Percentiles rank a stretch among this genome's conserved stretches.
Conservation (phyloP, 1,140 invertebrate species). For the Nomia melanderi region DNA sequence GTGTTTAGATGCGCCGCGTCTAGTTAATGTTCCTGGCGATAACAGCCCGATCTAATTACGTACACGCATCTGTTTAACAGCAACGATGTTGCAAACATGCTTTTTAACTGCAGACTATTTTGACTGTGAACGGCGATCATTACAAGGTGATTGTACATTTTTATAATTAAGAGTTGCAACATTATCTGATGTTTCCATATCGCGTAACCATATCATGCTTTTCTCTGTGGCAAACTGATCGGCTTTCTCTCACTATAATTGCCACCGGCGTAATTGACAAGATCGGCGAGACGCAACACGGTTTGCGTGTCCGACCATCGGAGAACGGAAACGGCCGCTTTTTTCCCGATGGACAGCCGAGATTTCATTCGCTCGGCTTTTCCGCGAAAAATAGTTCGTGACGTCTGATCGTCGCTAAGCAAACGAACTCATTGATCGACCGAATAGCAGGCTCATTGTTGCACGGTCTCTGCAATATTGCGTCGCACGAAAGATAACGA, state of each 20-base stretch:
- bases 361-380: not conserved
- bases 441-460: not conserved
- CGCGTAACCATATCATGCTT: slow-evolving; percentile 7
- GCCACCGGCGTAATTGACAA: not conserved
- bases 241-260: not conserved
- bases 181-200: slow-evolving; percentile 11
- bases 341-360: not conserved
- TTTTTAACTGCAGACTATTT: not conserved
- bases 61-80: not conserved
- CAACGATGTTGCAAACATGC: slow-evolving; percentile 13
- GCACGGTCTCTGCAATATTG: not conserved
- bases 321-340: not conserved
- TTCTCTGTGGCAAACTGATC: too few relatives aligned
- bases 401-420: too few relatives aligned
- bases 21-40: slow-evolving; percentile 3
- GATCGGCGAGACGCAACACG: not conserved
- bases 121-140: not conserved
- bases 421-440: too few relatives aligned
- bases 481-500: not conserved
- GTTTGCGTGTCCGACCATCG: not conserved
- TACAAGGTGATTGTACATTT: not conserved
- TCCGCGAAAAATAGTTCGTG: not conserved
- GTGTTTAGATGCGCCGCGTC: too few relatives aligned
- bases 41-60: slow-evolving; percentile 15
- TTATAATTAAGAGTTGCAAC: slow-evolving; percentile 7